These are phyloP conservation scores for Cyrtodaria siliqua DNA, from an alignment of 2,888 invertebrate species.

Conservation along the genomic window DNA sequence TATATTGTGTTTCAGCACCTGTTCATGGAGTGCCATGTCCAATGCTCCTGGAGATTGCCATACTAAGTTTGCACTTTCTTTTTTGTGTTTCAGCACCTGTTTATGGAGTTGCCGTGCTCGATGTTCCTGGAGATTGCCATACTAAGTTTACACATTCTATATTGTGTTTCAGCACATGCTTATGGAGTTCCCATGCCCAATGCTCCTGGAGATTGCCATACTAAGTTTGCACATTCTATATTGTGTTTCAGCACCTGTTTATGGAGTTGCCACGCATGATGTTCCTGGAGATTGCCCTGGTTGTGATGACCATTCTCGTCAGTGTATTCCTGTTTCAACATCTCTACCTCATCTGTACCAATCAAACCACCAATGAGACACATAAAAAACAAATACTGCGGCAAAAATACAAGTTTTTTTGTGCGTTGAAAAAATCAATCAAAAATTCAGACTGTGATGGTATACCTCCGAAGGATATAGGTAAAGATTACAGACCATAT, in stretches of 20 bases:
- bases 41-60: no score
- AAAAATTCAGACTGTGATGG: not conserved
- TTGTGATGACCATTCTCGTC: conserved; percentile 74
- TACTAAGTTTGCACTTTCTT: no score
- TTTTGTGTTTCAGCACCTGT: conserved; percentile 84
- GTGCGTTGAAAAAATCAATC: no score
- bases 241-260: conserved; percentile 82
- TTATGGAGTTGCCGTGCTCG: conserved; percentile 81
- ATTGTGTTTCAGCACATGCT: no score
- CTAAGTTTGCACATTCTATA: no score
- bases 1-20: no score
- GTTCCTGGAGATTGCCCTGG: conserved; percentile 77
- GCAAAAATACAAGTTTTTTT: not conserved
- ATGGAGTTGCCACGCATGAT: conserved; percentile 82
- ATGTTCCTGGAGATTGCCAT: conserved; percentile 80
- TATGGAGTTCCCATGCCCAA: no score
- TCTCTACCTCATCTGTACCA: conserved; percentile 77
- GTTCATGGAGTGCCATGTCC: no score
- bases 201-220: no score
- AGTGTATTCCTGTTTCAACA: conserved; percentile 80
- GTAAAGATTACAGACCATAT: conserved; percentile 56
- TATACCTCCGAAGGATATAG: not conserved
- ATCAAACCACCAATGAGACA: conserved; percentile 85
- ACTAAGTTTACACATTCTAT: conserved; percentile 71
- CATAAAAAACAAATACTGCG: conserved; percentile 72